Base-by-base conservation (phyloP, 2,888 invertebrate species). In the Melipona bicolor region DNA sequence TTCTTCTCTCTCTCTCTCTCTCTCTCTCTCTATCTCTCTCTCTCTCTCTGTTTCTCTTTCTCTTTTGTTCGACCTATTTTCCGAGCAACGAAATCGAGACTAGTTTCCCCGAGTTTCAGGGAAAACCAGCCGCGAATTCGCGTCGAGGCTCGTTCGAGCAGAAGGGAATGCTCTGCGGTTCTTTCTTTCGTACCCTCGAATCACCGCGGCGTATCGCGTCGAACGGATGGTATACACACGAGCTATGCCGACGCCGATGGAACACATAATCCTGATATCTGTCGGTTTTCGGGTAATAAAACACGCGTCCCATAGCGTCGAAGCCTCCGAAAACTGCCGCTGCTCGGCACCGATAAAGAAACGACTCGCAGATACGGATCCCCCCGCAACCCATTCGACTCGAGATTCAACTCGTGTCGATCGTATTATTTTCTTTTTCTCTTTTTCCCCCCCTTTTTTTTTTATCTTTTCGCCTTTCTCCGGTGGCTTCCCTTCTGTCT, bases 231-330 rank as follows among this genome's bases (percentile, higher is more conserved):
- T 43, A 76, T 52, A 67, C 69, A 67, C 72, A 67, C 59, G 19
- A 27, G 24, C 73, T 43, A 43, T 43, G 85, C 74, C 85, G 72
- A 59, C 89, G 85, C 79, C 79, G 83, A 80, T 82, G 84, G 83
- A 83, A 81, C 89, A 91, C 92, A 93, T 94, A 94, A 94, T 94
- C 94, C 94, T 88, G 94, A 95, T 96, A 96, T 96, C 95, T 95
- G 95, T 95, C 95, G 95, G 95, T 95, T 96, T 95, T 96, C 95
- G 95, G 95, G 95, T 95, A 95, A 96, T 96, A 95, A 96, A 96
- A 95, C 95, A 95, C 95, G 95, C 93, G 92, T 92, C 91, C 91
- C 91, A 90, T 90, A 88, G 88, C 87, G 88, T 75, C 85, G 86
- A 83, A 85, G 74, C 84, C 87, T 86, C 54, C 87, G 88, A 89